phyloP scores from a whole-genome alignment of 2,888 invertebrate genomes.

The Drosophila picticornis region DNA sequence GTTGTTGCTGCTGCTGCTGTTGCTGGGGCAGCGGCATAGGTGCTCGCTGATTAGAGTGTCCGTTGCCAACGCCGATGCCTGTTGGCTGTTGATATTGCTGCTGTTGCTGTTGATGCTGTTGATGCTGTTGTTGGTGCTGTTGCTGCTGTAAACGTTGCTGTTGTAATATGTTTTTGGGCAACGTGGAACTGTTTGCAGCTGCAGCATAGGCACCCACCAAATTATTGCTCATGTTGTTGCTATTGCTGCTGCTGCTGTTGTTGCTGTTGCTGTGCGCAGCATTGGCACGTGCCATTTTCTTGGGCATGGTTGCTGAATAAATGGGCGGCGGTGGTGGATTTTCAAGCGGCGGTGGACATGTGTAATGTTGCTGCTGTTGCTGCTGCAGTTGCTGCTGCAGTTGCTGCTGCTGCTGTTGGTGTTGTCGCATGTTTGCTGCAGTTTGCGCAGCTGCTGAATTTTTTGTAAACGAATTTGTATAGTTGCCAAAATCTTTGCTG shows the following conservation, averaged over 20 bases:
- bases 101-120: constrained; percentile 65
- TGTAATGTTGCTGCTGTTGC: constrained; percentile 78
- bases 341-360: constrained; percentile 84
- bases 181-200: constrained; percentile 76
- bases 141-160: constrained; percentile 73
- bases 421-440: constrained; percentile 65
- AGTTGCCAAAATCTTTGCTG: constrained; percentile 70
- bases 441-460: constrained; percentile 80
- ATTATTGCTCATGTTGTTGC: constrained; percentile 54
- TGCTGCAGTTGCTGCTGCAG: constrained; percentile 62
- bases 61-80: constrained; percentile 58
- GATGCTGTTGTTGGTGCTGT: constrained; percentile 64
- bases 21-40: constrained; percentile 76
- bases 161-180: constrained; percentile 79
- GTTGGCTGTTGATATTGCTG: constrained; percentile 73
- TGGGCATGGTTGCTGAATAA: constrained; percentile 83
- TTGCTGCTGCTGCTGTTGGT: constrained; percentile 59
- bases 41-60: constrained; percentile 79
- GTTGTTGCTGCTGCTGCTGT: constrained; percentile 46
- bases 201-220: constrained; percentile 72
- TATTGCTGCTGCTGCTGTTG: constrained; percentile 31
- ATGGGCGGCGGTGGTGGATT: constrained; percentile 84
- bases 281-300: constrained; percentile 65
- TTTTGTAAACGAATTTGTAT: constrained; percentile 82
- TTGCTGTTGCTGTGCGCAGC: constrained; percentile 47